A percentile compares a stretch with the other conserved stretches of the same genome.
phyloP scores from a whole-genome alignment of 2,797 vertebrate genomes.

The Thalassophryne amazonica region DNA sequence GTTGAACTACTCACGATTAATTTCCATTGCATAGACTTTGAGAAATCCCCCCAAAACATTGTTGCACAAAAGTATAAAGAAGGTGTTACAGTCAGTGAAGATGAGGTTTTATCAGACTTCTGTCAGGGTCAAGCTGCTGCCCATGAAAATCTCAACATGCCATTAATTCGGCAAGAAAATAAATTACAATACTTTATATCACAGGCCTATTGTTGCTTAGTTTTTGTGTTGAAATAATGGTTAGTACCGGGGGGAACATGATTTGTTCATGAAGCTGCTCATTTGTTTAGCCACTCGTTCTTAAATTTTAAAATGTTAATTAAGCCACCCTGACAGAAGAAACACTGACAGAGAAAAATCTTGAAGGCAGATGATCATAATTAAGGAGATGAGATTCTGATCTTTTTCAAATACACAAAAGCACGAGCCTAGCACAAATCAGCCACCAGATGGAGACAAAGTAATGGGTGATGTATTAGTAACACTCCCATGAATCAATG shows the following conservation, averaged over 20 bases:
- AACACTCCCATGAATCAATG: slow-evolving; percentile 18
- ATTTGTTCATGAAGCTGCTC: no score
- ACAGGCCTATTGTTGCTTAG: background rate
- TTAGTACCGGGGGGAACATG: no score
- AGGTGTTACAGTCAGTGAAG: slow-evolving; percentile 24
- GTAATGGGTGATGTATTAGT: background rate
- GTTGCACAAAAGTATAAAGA: slow-evolving; percentile 33
- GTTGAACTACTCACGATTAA: slow-evolving; percentile 92
- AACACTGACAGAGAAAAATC: slow-evolving; percentile 36
- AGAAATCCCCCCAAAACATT: slow-evolving; percentile 45
- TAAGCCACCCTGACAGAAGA: slow-evolving; percentile 69
- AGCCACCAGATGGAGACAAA: slow-evolving; percentile 58
- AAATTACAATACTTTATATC: background rate
- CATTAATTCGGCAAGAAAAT: background rate
- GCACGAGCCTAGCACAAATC: slow-evolving; percentile 6
- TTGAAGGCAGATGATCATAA: slow-evolving; percentile 71
- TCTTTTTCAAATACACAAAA: slow-evolving; percentile 15
- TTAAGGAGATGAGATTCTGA: slow-evolving; percentile 10
- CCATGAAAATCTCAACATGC: background rate
- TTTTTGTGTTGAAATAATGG: no score
- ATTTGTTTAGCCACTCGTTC: no score
- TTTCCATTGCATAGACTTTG: slow-evolving; percentile 99
- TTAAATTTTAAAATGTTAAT: no score
- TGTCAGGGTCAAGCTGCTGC: slow-evolving; percentile 63
- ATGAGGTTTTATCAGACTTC: slow-evolving; percentile 24